Percentiles rank a stretch among this genome's conserved stretches.
Evolutionary conservation across 1,140 invertebrate genomes (phyloP).

Genomic region (Triops longicaudatus): DNA sequence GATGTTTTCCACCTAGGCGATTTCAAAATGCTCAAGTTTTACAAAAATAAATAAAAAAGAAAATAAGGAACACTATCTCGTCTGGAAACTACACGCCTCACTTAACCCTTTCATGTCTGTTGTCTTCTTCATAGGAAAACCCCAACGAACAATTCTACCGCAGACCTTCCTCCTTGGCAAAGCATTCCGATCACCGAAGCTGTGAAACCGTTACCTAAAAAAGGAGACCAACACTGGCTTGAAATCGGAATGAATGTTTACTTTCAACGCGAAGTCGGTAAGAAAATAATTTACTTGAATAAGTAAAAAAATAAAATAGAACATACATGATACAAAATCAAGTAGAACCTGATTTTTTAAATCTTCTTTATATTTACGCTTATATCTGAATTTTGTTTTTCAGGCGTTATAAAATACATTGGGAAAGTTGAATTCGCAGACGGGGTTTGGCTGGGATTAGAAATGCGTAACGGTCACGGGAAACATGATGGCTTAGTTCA

Average conservation of each 20-base stretch:
- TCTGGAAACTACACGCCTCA: too few relatives aligned
- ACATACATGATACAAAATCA: too few relatives aligned
- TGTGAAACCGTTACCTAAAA: constrained; percentile 28
- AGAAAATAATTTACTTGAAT: constrained; percentile 5
- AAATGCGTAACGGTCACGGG: constrained; percentile 43
- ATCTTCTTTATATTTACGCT: neutral
- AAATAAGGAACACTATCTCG: neutral
- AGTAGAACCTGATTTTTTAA: too few relatives aligned
- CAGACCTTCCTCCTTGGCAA: constrained; percentile 26
- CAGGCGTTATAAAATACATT: constrained; percentile 43
- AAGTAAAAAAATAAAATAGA: neutral
- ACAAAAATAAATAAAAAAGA: neutral
- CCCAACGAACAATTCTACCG: neutral
- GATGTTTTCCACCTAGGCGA: neutral
- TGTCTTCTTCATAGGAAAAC: too few relatives aligned
- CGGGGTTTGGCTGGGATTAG: constrained; percentile 47
- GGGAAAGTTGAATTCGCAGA: constrained; percentile 48
- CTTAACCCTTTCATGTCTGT: too few relatives aligned
- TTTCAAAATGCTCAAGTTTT: neutral
- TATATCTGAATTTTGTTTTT: constrained; percentile 15
- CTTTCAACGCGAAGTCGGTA: constrained; percentile 35
- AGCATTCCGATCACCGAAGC: constrained; percentile 23
- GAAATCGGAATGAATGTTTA: constrained; percentile 35
- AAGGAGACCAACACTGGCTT: constrained; percentile 32
- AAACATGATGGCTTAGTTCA: constrained; percentile 46